Base-by-base conservation (phyloP, 2,113 vertebrate genomes). In the Actenoides lindsayi region DNA sequence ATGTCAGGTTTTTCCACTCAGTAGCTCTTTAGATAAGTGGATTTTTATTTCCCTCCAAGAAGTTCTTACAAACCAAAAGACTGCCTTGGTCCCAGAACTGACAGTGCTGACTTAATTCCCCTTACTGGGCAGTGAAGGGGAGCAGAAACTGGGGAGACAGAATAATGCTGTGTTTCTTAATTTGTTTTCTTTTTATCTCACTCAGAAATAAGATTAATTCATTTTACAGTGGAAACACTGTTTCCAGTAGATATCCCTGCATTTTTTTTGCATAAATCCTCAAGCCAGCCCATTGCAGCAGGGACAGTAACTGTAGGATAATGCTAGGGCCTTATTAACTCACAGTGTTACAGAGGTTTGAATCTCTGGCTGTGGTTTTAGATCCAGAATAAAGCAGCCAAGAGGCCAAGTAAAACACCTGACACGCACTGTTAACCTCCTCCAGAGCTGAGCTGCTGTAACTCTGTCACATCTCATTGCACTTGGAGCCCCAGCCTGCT, bases 41-140 rank as follows among this genome's bases (percentile, higher is more conserved):
- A 69, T 69, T 85, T 94, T 78, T 74, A 54, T 82, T 85, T 88
- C 37, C 44, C 50, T 78, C 59, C 76, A n/a, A 83, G 65, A 91
- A 94, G 76, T 80, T 79, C 78, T 87, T 91, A 68, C 24, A 91
- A 93, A 73, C 75, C 67, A 73, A 56, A 90, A 85, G 74, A 65
- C 27, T 80, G 63, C 54, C 33, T 73, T 46, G 37, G 70, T 76
- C 67, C 17, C 78, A 95, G 77, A 76, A 82, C 51, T 69, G 53
- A 75, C n/a, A 75, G 56, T 39, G 30, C 48, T 96, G 48, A 64
- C 44, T 89, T 74, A 85, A 87, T 75, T 35, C 39, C 51, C 37
- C 4, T 44, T 44, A 28, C 20, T 5, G 5, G 35, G 57, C 54
- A 91, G 48, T 27, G 56, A 48, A 77, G 15, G 37, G 19, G 27